phyloP scores from a whole-genome alignment of 1,140 invertebrate species.

The Lasaia peninsularis region DNA sequence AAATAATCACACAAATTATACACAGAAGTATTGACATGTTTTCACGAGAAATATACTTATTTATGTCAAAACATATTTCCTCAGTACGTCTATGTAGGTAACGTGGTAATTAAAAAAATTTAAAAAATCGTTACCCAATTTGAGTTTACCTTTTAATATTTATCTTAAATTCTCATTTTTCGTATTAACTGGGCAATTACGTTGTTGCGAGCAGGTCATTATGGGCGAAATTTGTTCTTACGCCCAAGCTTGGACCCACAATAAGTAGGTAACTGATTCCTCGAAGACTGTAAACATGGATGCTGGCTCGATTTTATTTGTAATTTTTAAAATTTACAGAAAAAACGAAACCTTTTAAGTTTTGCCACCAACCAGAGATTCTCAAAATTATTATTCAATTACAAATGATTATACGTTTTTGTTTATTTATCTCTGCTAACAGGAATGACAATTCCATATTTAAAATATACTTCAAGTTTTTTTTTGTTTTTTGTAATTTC shows the following conservation, averaged over 20 bases:
- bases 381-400: slow-evolving; percentile 6
- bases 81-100: slow-evolving; percentile 7
- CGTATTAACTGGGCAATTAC: not conserved
- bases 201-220: not conserved
- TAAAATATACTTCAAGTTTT: not conserved
- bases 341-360: slow-evolving; percentile 8
- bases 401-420: slow-evolving; percentile 3
- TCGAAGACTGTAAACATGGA: not conserved
- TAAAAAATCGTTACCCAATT: slow-evolving; percentile 1
- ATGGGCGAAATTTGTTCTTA: not conserved
- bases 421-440: slow-evolving; percentile 6
- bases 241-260: not conserved
- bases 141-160: slow-evolving; percentile 2
- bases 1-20: too few relatives aligned
- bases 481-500: not conserved
- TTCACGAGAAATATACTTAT: too few relatives aligned
- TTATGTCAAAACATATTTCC: not conserved
- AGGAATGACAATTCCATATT: not conserved
- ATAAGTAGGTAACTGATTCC: slow-evolving; percentile 2
- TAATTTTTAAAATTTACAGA: slow-evolving; percentile 10
- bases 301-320: not conserved
- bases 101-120: slow-evolving; percentile 1
- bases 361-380: slow-evolving; percentile 8
- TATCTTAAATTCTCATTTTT: slow-evolving; percentile 10
- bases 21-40: too few relatives aligned